phyloP scores from a whole-genome alignment of 2,113 vertebrate species.

The Anser brachyrhynchus region DNA sequence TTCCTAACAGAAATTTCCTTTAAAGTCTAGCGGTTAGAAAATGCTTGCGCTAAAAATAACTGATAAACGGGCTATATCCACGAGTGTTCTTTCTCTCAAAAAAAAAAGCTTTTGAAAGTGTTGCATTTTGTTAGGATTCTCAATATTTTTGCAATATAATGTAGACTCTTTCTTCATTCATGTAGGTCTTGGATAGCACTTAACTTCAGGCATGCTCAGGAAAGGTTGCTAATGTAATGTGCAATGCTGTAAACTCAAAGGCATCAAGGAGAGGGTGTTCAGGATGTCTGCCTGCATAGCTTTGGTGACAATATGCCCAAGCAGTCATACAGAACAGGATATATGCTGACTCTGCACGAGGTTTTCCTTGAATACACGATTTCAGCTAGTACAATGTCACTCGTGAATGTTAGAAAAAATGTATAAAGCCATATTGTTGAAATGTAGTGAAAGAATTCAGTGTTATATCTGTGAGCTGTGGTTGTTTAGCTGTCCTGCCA shows the following conservation, averaged over 20 bases:
- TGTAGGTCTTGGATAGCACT: not conserved
- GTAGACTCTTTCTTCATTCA: not conserved
- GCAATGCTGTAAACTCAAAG: not conserved
- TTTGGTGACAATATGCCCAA: not conserved
- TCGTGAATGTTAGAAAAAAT: not conserved
- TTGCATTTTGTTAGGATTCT: not conserved
- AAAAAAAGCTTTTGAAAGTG: not conserved
- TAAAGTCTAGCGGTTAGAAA: slow-evolving; percentile 24
- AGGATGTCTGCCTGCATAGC: not conserved
- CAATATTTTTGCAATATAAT: not conserved
- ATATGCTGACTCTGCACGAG: not conserved
- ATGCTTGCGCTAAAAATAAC: slow-evolving; percentile 24
- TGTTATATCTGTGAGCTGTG: not conserved
- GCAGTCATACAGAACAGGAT: not conserved
- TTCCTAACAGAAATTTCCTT: slow-evolving; percentile 1
- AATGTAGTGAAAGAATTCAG: not conserved
- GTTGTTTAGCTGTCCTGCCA: not conserved
- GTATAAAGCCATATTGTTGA: not conserved
- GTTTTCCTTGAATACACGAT: not conserved
- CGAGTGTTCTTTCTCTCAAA: not conserved
- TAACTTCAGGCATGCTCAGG: not conserved
- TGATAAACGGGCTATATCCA: not conserved
- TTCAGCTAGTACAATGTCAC: not conserved
- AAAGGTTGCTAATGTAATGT: not conserved
- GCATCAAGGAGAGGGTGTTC: not conserved